Conservation (phyloP, 2,113 vertebrate genomes). For the Hypanus sabinus region DNA sequence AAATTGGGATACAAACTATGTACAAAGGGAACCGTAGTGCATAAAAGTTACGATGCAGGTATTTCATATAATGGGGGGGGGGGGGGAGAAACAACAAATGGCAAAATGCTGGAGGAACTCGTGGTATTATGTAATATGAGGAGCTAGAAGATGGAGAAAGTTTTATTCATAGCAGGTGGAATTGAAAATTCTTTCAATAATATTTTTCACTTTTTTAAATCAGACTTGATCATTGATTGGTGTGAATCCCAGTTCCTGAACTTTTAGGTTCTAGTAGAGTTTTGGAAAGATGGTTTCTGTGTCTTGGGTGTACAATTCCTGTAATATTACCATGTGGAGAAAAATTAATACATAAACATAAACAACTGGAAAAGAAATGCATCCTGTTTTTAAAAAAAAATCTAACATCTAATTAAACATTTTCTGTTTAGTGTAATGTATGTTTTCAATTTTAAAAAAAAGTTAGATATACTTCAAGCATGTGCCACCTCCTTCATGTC, state of each 20-base stretch:
- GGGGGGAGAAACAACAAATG: too few relatives aligned
- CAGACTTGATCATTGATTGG: too few relatives aligned
- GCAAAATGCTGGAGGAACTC: too few relatives aligned
- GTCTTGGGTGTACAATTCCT: neutral
- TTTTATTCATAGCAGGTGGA: neutral
- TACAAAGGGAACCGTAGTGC: too few relatives aligned
- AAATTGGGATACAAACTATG: too few relatives aligned
- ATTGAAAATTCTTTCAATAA: neutral
- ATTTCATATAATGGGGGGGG: too few relatives aligned
- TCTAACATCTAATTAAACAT: slow-evolving; percentile 2
- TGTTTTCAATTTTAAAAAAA: neutral
- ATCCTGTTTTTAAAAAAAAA: neutral
- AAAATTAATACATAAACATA: neutral
- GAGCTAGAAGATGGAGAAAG: neutral
- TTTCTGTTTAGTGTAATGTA: neutral
- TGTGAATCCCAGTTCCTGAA: too few relatives aligned
- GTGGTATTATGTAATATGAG: neutral
- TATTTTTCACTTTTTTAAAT: too few relatives aligned
- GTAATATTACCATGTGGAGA: neutral
- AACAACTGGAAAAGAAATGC: neutral
- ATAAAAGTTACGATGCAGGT: too few relatives aligned
- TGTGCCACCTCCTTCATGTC: slow-evolving; percentile 6
- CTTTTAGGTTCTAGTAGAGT: too few relatives aligned
- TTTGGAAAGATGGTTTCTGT: neutral
- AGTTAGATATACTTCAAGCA: neutral